phyloP scores from a whole-genome alignment of 2,113 vertebrate species.

The Malaclemys terrapin region DNA sequence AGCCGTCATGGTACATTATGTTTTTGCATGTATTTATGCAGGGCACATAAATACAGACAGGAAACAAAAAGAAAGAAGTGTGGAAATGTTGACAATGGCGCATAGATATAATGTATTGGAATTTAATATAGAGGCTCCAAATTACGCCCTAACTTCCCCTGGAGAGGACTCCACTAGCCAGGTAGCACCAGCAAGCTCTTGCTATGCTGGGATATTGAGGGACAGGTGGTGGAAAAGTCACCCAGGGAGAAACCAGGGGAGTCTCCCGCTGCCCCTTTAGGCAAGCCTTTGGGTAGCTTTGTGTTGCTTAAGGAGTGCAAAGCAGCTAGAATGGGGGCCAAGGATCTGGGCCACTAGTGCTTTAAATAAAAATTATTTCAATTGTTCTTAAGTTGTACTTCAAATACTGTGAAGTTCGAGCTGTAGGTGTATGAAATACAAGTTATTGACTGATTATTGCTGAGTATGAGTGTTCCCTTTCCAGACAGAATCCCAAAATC shows the following conservation, averaged over 20 bases:
- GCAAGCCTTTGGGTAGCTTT: neutral
- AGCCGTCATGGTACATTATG: neutral
- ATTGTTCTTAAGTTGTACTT: neutral
- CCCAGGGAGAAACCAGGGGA: neutral
- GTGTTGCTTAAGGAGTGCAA: neutral
- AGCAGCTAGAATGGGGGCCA: neutral
- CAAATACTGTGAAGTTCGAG: neutral
- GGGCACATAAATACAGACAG: slow-evolving; percentile 21
- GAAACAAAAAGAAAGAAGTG: neutral
- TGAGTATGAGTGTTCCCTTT: slow-evolving; percentile 52
- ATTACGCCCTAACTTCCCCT: neutral
- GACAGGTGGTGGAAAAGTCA: neutral
- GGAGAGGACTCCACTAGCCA: neutral
- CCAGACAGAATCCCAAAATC: slow-evolving; percentile 35
- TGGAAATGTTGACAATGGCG: neutral
- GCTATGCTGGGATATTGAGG: neutral
- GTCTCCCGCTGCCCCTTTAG: neutral
- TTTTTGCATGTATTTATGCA: slow-evolving; percentile 44
- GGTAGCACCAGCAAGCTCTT: neutral
- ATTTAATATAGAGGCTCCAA: neutral
- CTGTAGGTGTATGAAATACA: neutral
- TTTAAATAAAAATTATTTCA: neutral
- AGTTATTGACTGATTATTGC: slow-evolving; percentile 29
- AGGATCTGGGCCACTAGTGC: neutral
- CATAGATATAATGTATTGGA: neutral